These are phyloP conservation scores for Harpegnathos saltator DNA, from an alignment of 1,140 invertebrate species.

Conservation along the genomic window DNA sequence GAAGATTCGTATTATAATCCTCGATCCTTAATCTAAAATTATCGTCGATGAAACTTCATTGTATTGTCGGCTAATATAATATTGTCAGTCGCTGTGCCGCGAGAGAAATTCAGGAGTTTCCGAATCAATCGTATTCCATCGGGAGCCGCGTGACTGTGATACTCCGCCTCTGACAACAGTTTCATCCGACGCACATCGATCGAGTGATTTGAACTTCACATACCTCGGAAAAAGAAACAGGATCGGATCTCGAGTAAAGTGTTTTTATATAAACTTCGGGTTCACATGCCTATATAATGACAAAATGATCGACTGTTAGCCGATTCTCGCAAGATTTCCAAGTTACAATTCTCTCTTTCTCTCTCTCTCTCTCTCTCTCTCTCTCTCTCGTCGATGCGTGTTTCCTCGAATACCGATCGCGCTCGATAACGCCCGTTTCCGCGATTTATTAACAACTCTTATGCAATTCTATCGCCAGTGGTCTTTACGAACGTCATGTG, in stretches of 20 bases:
- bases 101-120: conserved; percentile 9
- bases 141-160: background rate
- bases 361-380: too few species aligned
- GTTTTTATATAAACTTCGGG: too few species aligned
- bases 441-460: conserved; percentile 2
- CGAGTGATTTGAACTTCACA: background rate
- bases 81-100: conserved; percentile 28
- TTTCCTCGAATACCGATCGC: background rate
- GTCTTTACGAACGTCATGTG: conserved; percentile 91
- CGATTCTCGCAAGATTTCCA: too few species aligned
- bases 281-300: too few species aligned
- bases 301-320: too few species aligned
- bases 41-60: conserved; percentile 22
- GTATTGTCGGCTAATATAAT: conserved; percentile 41
- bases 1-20: conserved; percentile 19
- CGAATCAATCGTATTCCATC: background rate
- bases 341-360: too few species aligned
- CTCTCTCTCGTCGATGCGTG: too few species aligned
- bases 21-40: conserved; percentile 17
- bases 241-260: too few species aligned
- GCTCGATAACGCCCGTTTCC: background rate
- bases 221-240: background rate
- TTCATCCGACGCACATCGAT: background rate
- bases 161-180: background rate
- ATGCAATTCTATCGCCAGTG: conserved; percentile 81